Percentiles rank a stretch among this genome's conserved stretches.
phyloP scores from a whole-genome alignment of 2,113 vertebrate genomes.

The Leptobrachium ailaonicum region DNA sequence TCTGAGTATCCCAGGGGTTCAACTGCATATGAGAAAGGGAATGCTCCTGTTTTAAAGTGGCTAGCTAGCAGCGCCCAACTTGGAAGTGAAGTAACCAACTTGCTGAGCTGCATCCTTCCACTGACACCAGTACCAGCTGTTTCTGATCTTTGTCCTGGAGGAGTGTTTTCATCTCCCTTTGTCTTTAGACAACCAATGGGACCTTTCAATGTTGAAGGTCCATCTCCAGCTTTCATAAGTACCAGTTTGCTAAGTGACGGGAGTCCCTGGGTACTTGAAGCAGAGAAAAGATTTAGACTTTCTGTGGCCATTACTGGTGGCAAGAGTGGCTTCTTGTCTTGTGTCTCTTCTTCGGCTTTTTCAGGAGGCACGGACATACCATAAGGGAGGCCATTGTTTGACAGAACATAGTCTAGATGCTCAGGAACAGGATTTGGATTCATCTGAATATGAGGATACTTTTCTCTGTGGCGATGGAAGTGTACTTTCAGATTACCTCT shows the following conservation, averaged over 20 bases:
- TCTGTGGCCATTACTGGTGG: slow-evolving; percentile 60
- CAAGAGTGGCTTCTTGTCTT: slow-evolving; percentile 60
- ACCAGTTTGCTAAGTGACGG: slow-evolving; percentile 66
- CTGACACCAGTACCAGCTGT: slow-evolving; percentile 51
- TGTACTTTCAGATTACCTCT: slow-evolving; percentile 92
- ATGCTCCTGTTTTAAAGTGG: slow-evolving; percentile 69
- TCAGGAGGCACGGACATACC: slow-evolving; percentile 65
- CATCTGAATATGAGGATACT: slow-evolving; percentile 87
- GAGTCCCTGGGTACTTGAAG: slow-evolving; percentile 53
- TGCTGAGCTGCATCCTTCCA: slow-evolving; percentile 64
- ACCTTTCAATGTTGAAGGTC: slow-evolving; percentile 48
- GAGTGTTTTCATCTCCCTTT: slow-evolving; percentile 69
- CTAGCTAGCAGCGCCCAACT: slow-evolving; percentile 79
- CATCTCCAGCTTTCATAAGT: slow-evolving; percentile 65
- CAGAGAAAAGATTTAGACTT: slow-evolving; percentile 57
- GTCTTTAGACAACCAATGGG: slow-evolving; percentile 42
- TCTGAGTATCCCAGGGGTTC: slow-evolving; percentile 76
- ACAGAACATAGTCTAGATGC: slow-evolving; percentile 66
- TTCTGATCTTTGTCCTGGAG: slow-evolving; percentile 52
- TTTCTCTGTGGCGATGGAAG: slow-evolving; percentile 87
- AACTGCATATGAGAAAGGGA: slow-evolving; percentile 80
- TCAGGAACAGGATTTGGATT: slow-evolving; percentile 78
- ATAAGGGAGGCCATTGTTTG: slow-evolving; percentile 64
- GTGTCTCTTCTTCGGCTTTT: slow-evolving; percentile 56
- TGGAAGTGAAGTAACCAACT: slow-evolving; percentile 70